Percentiles rank a stretch among this genome's conserved stretches.
Evolutionary conservation across 2,797 vertebrate genomes (phyloP).

Genomic region (Parotocinclus haroldoi): DNA sequence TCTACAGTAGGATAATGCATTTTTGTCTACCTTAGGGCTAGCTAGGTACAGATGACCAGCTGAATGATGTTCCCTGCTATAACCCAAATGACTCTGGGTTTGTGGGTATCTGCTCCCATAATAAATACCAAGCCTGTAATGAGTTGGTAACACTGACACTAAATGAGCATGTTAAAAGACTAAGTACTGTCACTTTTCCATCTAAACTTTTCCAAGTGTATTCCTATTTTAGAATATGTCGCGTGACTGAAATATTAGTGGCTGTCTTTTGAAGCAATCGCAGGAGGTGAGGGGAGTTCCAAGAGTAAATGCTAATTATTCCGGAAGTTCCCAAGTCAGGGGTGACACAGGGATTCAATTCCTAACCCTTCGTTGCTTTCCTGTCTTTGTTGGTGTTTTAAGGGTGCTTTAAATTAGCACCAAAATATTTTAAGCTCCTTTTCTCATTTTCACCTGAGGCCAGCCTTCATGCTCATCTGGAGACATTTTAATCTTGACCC

Average conservation of each 20-base stretch:
- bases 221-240: not conserved
- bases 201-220: not conserved
- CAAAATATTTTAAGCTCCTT: constrained; percentile 28
- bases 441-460: constrained; percentile 29
- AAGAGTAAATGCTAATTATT: constrained; percentile 79
- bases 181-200: too few species aligned
- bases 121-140: too few species aligned
- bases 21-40: too few species aligned
- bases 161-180: too few species aligned
- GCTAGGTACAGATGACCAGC: too few species aligned
- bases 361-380: constrained; percentile 60
- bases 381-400: constrained; percentile 64
- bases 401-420: constrained; percentile 51
- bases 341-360: constrained; percentile 62
- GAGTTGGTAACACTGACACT: not conserved
- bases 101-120: too few species aligned
- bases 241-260: not conserved
- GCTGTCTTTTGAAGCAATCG: constrained; percentile 45
- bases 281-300: constrained; percentile 50
- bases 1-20: too few species aligned
- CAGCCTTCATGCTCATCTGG: constrained; percentile 29
- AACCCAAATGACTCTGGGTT: too few species aligned
- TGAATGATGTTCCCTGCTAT: too few species aligned
- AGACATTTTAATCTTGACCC: constrained; percentile 47
- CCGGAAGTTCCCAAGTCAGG: constrained; percentile 79